Evolutionary conservation across 1,140 invertebrate species (phyloP), one percentile per base, ranked within the genome.

Genomic region (Zaprionus vittiger): DNA sequence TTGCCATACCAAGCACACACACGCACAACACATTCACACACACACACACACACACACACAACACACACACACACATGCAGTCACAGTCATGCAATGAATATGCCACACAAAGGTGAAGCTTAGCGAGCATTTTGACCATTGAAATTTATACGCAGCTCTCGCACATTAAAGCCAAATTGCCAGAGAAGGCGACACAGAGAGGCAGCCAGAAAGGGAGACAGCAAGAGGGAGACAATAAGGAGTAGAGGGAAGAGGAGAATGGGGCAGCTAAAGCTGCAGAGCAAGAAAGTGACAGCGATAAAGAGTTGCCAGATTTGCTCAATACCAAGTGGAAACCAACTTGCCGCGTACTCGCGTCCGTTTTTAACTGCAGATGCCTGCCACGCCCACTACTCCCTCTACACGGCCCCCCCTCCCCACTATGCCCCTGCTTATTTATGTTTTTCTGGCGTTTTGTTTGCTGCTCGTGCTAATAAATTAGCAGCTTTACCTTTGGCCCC

Each of bases 401-500:
- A 15, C 28, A 28, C 28, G 1, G 2, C 28, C 7, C 28, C 34
- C 17, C 14, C 12, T 24, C 41, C 17, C 17, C 9, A 38, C 34
- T 17, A 24, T 20, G 11, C 54, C 31, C 66, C 6, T 44, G 79
- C 59, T 89, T 89, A 89, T 89, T 89, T 89, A 89, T 89, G 85
- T 83, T 70, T 71, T 74, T 59, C 79, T 72, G 57, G 41, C 66
- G 54, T 79, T 89, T 85, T 90, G 79, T 85, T 90, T 89, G 85
- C 83, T 76, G 72, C 77, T 85, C 73, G 52, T 63, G 62, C 85
- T 85, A 89, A 89, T 89, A 89, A 89, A 89, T 89, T 89, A 89
- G 73, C 78, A 81, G 85, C 79, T 89, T 89, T 89, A 85, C 85
- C 85, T 90, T 79, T 85, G 73, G 78, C 76, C 80, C 69, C 80